A percentile compares a stretch with the other conserved stretches of the same genome.
phyloP scores from a whole-genome alignment of 2,797 vertebrate species.

The Sebastes vulpes region DNA sequence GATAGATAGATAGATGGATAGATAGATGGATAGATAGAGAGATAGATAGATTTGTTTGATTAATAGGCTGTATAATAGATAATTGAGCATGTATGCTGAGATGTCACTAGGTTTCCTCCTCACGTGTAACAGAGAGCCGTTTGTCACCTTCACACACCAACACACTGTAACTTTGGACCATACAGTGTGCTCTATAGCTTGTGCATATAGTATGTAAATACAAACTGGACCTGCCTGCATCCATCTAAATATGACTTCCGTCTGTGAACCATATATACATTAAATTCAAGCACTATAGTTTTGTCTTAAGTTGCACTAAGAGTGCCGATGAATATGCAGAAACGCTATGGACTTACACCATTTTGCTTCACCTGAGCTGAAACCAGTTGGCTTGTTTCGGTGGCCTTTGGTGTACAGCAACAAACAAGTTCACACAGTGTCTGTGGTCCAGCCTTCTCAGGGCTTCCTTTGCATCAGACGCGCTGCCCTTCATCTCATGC shows the following conservation, averaged over 20 bases:
- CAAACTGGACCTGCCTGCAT: neutral
- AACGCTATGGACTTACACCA: neutral
- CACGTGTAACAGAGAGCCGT: slow-evolving; percentile 42
- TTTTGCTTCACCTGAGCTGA: slow-evolving; percentile 44
- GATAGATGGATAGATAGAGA: no score
- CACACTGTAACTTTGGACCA: neutral
- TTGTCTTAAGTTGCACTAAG: neutral
- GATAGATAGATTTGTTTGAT: slow-evolving; percentile 51
- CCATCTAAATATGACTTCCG: neutral
- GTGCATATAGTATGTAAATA: neutral
- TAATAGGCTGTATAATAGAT: slow-evolving; percentile 67
- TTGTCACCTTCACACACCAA: slow-evolving; percentile 39
- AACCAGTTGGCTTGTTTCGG: slow-evolving; percentile 32
- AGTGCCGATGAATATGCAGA: neutral
- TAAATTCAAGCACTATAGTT: neutral
- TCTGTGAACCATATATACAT: neutral
- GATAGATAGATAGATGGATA: no score
- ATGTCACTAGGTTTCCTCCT: slow-evolving; percentile 18
- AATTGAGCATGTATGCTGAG: slow-evolving; percentile 65
- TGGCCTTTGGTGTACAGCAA: slow-evolving; percentile 74
- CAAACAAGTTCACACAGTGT: slow-evolving; percentile 78
- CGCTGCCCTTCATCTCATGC: slow-evolving; percentile 82
- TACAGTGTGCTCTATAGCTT: neutral
- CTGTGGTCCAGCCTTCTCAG: slow-evolving; percentile 75
- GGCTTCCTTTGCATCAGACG: slow-evolving; percentile 77